A percentile compares a stretch with the other conserved stretches of the same genome.
Evolutionary conservation across 2,888 invertebrate genomes (phyloP).

Genomic region (Sinopyrophorus schimmeli): DNA sequence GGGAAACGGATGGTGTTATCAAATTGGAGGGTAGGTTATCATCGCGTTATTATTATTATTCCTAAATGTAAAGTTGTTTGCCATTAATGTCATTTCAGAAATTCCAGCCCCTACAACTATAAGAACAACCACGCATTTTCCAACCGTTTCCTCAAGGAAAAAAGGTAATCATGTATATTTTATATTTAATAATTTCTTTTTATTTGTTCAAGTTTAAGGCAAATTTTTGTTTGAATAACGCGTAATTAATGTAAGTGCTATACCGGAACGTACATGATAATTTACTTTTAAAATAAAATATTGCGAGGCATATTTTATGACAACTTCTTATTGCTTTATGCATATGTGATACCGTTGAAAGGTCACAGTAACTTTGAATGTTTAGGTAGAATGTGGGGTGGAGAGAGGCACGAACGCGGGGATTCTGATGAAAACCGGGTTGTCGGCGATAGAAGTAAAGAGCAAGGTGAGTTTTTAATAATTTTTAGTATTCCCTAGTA

Average conservation of each 20-base stretch:
- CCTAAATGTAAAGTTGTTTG: too few relatives aligned
- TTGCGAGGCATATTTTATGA: constrained; percentile 12
- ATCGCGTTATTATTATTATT: constrained; percentile 18
- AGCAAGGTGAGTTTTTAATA: constrained; percentile 28
- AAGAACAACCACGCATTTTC: constrained; percentile 64
- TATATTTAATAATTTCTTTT: too few relatives aligned
- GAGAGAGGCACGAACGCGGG: constrained; percentile 45
- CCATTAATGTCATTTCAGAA: constrained; percentile 62
- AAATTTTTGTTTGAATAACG: too few relatives aligned
- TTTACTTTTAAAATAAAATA: too few relatives aligned
- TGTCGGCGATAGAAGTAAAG: constrained; percentile 54
- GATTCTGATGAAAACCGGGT: constrained; percentile 48
- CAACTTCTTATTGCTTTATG: constrained; percentile 28
- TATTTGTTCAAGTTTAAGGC: constrained; percentile 10
- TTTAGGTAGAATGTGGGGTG: constrained; percentile 43
- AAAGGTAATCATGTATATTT: constrained; percentile 60
- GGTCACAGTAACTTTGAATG: constrained; percentile 33
- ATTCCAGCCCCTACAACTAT: constrained; percentile 83
- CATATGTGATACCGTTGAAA: constrained; percentile 21
- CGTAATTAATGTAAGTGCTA: too few relatives aligned
- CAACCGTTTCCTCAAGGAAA: constrained; percentile 64
- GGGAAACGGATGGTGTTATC: constrained; percentile 88
- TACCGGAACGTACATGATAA: too few relatives aligned
- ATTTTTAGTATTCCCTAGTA: constrained; percentile 6
- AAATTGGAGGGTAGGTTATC: constrained; percentile 77